phyloP scores from a whole-genome alignment of 1,140 invertebrate species.

The Achatina immaculata region DNA sequence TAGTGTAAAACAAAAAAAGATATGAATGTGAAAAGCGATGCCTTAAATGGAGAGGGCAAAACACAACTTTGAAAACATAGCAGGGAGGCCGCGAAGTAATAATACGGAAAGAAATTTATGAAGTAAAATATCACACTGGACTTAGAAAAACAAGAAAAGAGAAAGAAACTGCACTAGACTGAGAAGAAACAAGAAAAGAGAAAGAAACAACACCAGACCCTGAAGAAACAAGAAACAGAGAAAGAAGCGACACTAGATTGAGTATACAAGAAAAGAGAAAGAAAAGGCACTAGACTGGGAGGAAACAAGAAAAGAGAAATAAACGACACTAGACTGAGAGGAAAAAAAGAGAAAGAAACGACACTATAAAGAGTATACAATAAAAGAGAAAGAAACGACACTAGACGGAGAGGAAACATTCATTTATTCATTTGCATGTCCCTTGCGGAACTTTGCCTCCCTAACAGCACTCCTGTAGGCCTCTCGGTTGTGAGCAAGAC shows the following conservation, averaged over 20 bases:
- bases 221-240: too few species aligned
- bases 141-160: not conserved
- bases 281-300: not conserved
- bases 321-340: not conserved
- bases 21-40: not conserved
- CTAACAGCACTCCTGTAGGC: too few species aligned
- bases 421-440: too few species aligned
- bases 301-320: conserved; percentile 1
- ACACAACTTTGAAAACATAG: not conserved
- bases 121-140: not conserved
- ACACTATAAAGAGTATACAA: not conserved
- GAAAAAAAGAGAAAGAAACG: conserved; percentile 8
- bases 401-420: not conserved
- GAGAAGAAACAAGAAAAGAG: not conserved
- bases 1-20: not conserved
- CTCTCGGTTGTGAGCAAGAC: too few species aligned
- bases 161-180: not conserved
- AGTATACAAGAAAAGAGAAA: not conserved
- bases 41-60: not conserved
- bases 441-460: too few species aligned
- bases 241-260: too few species aligned
- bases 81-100: not conserved
- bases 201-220: conserved; percentile 2
- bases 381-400: not conserved
- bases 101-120: not conserved